These are phyloP conservation scores for Gonioctena quinquepunctata DNA, from an alignment of 1,140 invertebrate species.

Conservation along the genomic window DNA sequence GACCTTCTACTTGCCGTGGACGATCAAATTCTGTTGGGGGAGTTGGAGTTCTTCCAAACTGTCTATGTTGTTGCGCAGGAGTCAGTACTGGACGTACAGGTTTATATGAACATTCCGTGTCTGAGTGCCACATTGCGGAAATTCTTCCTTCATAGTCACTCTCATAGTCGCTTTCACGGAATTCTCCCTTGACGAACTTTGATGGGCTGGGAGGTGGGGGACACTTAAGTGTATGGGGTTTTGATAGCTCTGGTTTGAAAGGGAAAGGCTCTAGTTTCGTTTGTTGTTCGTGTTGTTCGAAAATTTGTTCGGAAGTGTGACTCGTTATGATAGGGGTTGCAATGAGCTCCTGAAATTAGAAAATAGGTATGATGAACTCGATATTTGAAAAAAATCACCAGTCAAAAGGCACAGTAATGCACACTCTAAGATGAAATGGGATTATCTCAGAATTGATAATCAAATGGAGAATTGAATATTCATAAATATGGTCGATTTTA, in stretches of 20 bases:
- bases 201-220: conserved; percentile 63
- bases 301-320: conserved; percentile 44
- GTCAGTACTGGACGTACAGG: conserved; percentile 64
- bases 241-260: conserved; percentile 55
- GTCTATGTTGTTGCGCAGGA: conserved; percentile 55
- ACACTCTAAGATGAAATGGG: too few species aligned
- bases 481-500: too few species aligned
- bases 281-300: conserved; percentile 49
- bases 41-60: conserved; percentile 56
- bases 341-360: conserved; percentile 56
- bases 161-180: conserved; percentile 73
- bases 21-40: conserved; percentile 64
- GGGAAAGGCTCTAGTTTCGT: conserved; percentile 58
- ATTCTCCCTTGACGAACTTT: conserved; percentile 72
- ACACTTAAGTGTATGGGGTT: conserved; percentile 47
- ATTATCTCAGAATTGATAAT: too few species aligned
- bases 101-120: conserved; percentile 61
- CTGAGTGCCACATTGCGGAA: conserved; percentile 65
- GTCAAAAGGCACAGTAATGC: too few species aligned
- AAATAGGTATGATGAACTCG: too few species aligned
- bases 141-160: conserved; percentile 73
- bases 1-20: conserved; percentile 56
- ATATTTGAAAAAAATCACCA: too few species aligned
- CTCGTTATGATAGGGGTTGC: conserved; percentile 52
- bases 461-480: too few species aligned